Evolutionary conservation across 2,888 invertebrate genomes (phyloP), one percentile per base, ranked within the genome.

Genomic region (Oasisia sp.): DNA sequence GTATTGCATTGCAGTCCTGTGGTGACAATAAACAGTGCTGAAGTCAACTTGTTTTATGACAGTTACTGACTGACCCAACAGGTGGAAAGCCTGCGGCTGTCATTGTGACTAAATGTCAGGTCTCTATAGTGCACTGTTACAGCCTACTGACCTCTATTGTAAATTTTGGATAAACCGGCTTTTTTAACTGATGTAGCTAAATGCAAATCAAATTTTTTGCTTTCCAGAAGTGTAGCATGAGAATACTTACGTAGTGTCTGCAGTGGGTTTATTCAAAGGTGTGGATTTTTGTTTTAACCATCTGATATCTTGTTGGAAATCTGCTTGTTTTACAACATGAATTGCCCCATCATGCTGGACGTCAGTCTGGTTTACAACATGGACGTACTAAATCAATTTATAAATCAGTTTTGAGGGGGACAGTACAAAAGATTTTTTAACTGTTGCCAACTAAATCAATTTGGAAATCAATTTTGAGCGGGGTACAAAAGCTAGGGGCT

Each of bases 21-120:
- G 74, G 74, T 74, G 74, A 74, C 74, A 74, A 74, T 74, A 74
- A 74, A 74, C 74, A 74, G 74, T 74, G 74, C 74, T 74, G 27
- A 27, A 74, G 27, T 74, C 74, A 74, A 27, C 74, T 74, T 74
- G 74, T 74, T 74, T 74, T 74, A 74, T 74, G 74, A 74, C 19
- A 74, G 74, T n/a, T n/a, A 74, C 74, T 74, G 74, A 74, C 74
- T 74, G 14, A 27, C 19, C 50, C 0, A 14, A 74, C 74, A 74
- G 74, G 74, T 74, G 74, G 74, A 27, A 27, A 74, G 74, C 74
- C 74, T 27, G 74, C 14, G 74, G 74, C 74, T 19, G 74, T n/a
- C 74, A 74, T 74, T 74, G 27, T 74, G 74, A 74, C 74, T 74
- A 27, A 74, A 74, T 74, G 74, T 74, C 74, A 27, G 27, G 74